Evolutionary conservation across 2,797 vertebrate genomes (phyloP).

Genomic region (Acomys russatus): DNA sequence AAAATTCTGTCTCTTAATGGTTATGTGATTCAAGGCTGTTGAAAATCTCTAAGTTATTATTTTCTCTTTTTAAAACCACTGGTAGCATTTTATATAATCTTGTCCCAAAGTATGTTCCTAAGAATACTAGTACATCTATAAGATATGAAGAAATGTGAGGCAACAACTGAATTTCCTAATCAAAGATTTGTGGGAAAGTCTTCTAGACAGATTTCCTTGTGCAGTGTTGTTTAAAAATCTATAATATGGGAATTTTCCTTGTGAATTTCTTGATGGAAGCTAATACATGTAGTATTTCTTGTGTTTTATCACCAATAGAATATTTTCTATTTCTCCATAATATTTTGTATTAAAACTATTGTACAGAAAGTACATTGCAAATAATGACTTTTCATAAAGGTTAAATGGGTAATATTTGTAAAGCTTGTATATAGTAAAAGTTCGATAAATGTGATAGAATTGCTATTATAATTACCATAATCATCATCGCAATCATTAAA

Average conservation of each 20-base stretch:
- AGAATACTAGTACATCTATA: not conserved
- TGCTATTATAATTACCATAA: constrained; percentile 27
- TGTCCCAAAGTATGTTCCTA: constrained; percentile 35
- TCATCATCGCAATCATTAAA: constrained; percentile 10
- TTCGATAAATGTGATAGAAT: constrained; percentile 50
- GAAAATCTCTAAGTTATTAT: constrained; percentile 54
- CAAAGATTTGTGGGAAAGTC: constrained; percentile 50
- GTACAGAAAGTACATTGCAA: constrained; percentile 48
- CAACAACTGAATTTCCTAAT: constrained; percentile 2
- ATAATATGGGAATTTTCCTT: constrained; percentile 33
- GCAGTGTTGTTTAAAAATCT: constrained; percentile 4
- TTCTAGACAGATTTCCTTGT: constrained; percentile 37
- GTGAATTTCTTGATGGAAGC: constrained; percentile 43
- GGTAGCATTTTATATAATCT: constrained; percentile 27
- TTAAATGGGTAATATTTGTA: constrained; percentile 57
- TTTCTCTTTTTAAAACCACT: constrained; percentile 35
- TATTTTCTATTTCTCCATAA: constrained; percentile 42
- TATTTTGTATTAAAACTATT: constrained; percentile 54
- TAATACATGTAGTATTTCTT: constrained; percentile 47
- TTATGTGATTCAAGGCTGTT: constrained; percentile 31
- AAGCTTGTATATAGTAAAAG: not conserved
- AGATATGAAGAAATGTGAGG: constrained; percentile 53
- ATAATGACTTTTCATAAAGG: constrained; percentile 40
- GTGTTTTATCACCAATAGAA: constrained; percentile 11
- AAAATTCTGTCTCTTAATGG: not conserved